Base-by-base conservation (phyloP, 2,113 vertebrate genomes). In the Butorides virescens region DNA sequence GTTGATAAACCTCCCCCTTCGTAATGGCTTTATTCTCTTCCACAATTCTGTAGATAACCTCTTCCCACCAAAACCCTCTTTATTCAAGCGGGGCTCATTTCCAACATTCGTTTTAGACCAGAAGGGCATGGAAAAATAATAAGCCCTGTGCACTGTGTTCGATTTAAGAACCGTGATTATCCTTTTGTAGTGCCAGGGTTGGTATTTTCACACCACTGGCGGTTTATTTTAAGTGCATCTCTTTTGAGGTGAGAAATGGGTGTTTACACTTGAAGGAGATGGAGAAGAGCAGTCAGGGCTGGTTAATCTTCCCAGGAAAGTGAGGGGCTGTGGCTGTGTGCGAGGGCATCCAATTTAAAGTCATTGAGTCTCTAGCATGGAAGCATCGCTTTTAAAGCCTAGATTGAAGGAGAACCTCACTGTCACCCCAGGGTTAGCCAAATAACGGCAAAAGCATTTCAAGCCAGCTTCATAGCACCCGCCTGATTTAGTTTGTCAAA, bases 161-260 rank as follows among this genome's bases (percentile, higher is more conserved):
- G 32, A 55, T 62, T 59, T 44, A 59, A 92, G 92, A 71, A 68
- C 71, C 0, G 0, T 88, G 87, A 95, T 97, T 94, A 89, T 66
- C 66, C 47, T 82, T 91, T 47, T 32, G 82, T 67, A 70, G 89
- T 20, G 46, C 34, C 0, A 0, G 59, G 55, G 53, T 22, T 0
- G 13, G 82, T 91, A 52, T 95, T 92, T 94, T 67, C 73, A 47
- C 3, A 0, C n/a, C 84, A 36, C 55, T 0, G 0, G 19, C 5
- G 6, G 50, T 94, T 96, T 84, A 90, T 93, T 97, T 94, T 47
- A 84, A 93, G 82, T 73, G 44, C 36, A 7, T 89, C 80, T 66
- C 74, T 73, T 67, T 16, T 61, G 67, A 84, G 79, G 67, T 83
- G 55, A 86, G 47, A 86, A 94, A 93, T 39, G 56, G 59, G n/a